Evolutionary conservation across 2,888 invertebrate species (phyloP).

Genomic region (Diarsia dahlii): DNA sequence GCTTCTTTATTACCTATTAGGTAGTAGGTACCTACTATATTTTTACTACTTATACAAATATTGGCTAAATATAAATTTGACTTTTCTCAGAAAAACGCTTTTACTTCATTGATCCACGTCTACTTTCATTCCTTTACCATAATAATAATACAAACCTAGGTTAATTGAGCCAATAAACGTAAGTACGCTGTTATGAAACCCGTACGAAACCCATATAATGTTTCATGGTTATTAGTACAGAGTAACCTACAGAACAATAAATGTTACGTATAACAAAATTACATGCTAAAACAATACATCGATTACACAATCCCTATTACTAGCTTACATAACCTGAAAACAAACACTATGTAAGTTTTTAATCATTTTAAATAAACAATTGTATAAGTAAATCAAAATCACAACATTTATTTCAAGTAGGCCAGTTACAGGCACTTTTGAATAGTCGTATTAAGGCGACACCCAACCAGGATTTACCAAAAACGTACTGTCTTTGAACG

Average conservation of each 20-base stretch:
- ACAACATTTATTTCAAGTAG: too few relatives aligned
- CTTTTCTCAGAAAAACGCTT: background rate
- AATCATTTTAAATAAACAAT: too few relatives aligned
- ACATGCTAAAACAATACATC: constrained; percentile 9
- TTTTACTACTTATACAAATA: too few relatives aligned
- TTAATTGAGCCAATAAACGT: constrained; percentile 17
- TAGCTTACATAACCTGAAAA: constrained; percentile 30
- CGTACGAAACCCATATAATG: constrained; percentile 1
- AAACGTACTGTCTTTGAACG: too few relatives aligned
- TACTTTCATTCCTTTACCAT: background rate
- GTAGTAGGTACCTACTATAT: too few relatives aligned
- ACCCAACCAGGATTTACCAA: too few relatives aligned
- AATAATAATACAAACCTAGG: constrained; percentile 1
- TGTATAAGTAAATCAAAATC: too few relatives aligned
- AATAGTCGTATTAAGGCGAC: too few relatives aligned
- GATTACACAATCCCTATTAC: constrained; percentile 18
- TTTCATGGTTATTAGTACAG: constrained; percentile 19
- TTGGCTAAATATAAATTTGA: too few relatives aligned
- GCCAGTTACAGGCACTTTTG: too few relatives aligned
- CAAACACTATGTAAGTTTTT: constrained; percentile 34
- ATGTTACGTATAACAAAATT: constrained; percentile 12
- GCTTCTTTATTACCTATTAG: background rate
- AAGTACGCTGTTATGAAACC: background rate
- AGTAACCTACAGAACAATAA: constrained; percentile 10
- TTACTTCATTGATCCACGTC: background rate